phyloP scores from a whole-genome alignment of 2,797 vertebrate genomes.

The Acrocephalus scirpaceus region DNA sequence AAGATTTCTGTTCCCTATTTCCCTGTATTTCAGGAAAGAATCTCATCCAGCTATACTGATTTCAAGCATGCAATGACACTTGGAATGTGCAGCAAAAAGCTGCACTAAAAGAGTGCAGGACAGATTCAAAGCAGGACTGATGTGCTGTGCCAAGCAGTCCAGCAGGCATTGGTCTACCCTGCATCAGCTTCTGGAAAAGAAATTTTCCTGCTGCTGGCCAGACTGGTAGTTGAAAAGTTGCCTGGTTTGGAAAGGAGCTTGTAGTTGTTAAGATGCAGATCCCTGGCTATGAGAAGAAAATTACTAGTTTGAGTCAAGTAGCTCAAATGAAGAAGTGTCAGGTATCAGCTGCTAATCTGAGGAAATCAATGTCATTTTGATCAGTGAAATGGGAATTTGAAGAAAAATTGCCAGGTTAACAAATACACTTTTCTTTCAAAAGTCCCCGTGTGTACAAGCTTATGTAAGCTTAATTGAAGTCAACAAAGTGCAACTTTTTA shows the following conservation, averaged over 20 bases:
- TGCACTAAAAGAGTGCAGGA: not conserved
- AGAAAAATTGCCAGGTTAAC: slow-evolving; percentile 2
- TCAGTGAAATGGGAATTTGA: not conserved
- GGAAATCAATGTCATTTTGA: slow-evolving; percentile 43
- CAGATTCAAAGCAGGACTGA: not conserved
- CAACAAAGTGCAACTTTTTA: not conserved
- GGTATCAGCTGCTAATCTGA: slow-evolving; percentile 4
- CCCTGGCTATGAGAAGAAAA: not conserved
- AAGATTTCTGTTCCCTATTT: not conserved
- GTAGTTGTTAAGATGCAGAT: not conserved
- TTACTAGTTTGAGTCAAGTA: not conserved
- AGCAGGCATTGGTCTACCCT: not conserved
- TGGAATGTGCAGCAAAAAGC: not conserved
- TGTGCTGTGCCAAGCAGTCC: not conserved
- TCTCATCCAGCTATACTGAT: not conserved
- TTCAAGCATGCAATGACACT: not conserved
- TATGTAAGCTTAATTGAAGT: slow-evolving; percentile 40
- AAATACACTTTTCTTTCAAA: slow-evolving; percentile 13
- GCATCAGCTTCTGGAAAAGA: not conserved
- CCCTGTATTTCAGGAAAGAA: not conserved
- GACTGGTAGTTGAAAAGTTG: not conserved
- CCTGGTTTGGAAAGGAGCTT: not conserved
- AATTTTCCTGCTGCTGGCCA: not conserved
- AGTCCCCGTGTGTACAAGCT: not conserved
- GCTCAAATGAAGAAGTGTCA: not conserved